These are phyloP conservation scores for Thaumetopoea pityocampa DNA, from an alignment of 1,140 invertebrate species.

Conservation along the genomic window DNA sequence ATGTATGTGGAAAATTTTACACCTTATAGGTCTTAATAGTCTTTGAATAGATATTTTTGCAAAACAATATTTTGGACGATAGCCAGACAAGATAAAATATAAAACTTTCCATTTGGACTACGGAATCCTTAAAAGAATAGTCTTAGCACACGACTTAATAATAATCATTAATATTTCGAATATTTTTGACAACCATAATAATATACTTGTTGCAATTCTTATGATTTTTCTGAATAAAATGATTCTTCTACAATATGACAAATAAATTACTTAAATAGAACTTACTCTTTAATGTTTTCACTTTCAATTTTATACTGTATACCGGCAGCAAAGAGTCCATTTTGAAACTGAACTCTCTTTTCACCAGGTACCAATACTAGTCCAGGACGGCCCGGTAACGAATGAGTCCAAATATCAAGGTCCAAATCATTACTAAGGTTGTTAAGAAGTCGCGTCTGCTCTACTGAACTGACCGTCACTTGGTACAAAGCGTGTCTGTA, in stretches of 20 bases:
- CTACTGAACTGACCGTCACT: constrained; percentile 22
- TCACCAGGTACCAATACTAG: constrained; percentile 32
- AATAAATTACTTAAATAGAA: constrained; percentile 4
- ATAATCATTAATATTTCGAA: too few species aligned
- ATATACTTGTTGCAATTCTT: too few species aligned
- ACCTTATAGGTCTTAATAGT: too few species aligned
- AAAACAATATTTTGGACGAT: too few species aligned
- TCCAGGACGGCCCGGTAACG: constrained; percentile 25
- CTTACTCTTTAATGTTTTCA: constrained; percentile 48
- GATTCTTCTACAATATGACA: not conserved
- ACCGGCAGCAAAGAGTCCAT: constrained; percentile 16
- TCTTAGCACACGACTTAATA: too few species aligned
- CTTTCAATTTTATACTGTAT: constrained; percentile 27
- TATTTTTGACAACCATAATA: too few species aligned
- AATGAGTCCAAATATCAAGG: constrained; percentile 39
- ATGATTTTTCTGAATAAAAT: too few species aligned
- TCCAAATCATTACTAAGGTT: constrained; percentile 21
- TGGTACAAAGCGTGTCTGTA: constrained; percentile 36
- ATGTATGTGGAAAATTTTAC: too few species aligned
- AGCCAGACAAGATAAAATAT: too few species aligned
- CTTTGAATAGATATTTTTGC: too few species aligned
- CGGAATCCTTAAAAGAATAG: too few species aligned
- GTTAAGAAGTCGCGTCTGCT: constrained; percentile 27
- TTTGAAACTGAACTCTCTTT: constrained; percentile 22
- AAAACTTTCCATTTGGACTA: too few species aligned